Evolutionary conservation across 2,888 invertebrate genomes (phyloP), one percentile per base, ranked within the genome.

Genomic region (Caenorhabditis panamensis): DNA sequence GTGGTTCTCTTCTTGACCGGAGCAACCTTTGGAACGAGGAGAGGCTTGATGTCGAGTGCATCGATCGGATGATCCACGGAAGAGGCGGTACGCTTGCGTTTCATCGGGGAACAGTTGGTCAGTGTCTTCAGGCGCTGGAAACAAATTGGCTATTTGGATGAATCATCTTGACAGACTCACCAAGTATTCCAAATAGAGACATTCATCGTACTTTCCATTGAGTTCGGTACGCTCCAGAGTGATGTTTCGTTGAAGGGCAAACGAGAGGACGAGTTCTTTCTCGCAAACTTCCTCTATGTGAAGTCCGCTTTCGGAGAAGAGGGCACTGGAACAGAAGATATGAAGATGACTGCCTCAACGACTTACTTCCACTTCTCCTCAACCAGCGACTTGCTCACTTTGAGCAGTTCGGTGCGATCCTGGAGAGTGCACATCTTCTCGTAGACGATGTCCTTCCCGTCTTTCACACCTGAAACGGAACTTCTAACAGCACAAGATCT

Each of bases 331-430:
- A 9, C 4, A 31, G 31, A 71, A 78, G 5, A 41, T 41, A n/a
- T 18, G 44, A 20, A 20, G 41, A 41, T 13, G 16, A 16, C 22
- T 6, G 31, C 9, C 31, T 41, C 8, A 41, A 41, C 18, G 16
- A 62, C 54, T 26, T 9, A 84, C 86, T 71, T 84, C 86, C 86
- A 86, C 68, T 80, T 82, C 18, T 75, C 80, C 24, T 86, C 86
- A 20, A 86, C 51, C 44, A 86, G 54, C 9, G 82, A 67, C 28
- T 81, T 78, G 47, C 84, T 78, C 24, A 81, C 67, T 67, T 85
- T 85, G 37, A 84, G 66, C 56, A 84, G 31, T 22, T 75, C 79
- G 28, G 72, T 69, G 4, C 84, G 58, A 2, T 80, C 78, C 41
- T 75, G 71, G 9, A 80, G 44, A 13, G 80, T 78, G 53, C 64